Base-by-base conservation (phyloP, 2,797 vertebrate species). In the Danio aesculapii region DNA sequence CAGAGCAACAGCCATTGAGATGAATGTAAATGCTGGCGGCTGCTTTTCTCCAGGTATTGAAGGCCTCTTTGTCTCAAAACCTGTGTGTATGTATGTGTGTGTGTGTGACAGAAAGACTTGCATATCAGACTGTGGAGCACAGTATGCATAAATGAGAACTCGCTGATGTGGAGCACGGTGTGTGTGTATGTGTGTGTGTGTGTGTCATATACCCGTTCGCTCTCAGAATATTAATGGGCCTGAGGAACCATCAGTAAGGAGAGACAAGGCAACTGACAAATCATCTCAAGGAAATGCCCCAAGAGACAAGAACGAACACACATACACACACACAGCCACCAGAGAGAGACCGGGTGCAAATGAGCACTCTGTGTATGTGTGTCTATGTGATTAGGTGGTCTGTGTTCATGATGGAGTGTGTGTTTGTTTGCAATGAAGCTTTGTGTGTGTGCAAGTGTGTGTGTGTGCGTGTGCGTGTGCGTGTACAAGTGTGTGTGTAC, bases 171-270 rank as follows among this genome's bases (percentile, higher is more conserved):
- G 66, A 71, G 75, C 61, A 59, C 50, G 30, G 30, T 79, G 30
- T 64, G 30, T 79, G 64, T 79, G 30, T 79, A 57, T 79, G 52
- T 58, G 75, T 61, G 53, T 78, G 59, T 75, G 52, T 79, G 58
- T 64, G 30, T 59, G 67, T 63, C 50, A 6, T 58, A 49, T 14
- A 49, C 44, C 61, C 14, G 47, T 53, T 61, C 50, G 16, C 78
- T 61, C 74, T 84, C 74, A 67, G 64, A 80, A 86, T 85, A 82
- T 86, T 82, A 82, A 86, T 84, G 47, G 8, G 9, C 21, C 55
- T 67, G 59, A 68, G 66, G 66, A 79, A 64, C 66, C 62, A 73
- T 82, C 79, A 78, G 63, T 85, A 81, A 85, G 80, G 59, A 61
- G 70, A 58, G 81, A 75, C 71, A 14, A 58, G 80, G 77, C 77